Evolutionary conservation across 2,888 invertebrate genomes (phyloP).

Genomic region (Sinohyriopsis cumingii): DNA sequence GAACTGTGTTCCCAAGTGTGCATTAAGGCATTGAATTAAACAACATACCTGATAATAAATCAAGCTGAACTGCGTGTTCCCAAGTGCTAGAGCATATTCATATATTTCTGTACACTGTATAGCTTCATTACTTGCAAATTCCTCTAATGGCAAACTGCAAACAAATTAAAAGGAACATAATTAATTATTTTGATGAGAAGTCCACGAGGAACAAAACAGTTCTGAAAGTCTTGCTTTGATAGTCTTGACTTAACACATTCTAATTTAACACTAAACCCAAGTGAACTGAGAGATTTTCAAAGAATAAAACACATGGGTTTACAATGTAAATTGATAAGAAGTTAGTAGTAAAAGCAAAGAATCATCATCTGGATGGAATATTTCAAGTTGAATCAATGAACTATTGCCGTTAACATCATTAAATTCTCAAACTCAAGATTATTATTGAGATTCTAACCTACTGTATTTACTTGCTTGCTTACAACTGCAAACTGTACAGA

Average conservation of each 20-base stretch:
- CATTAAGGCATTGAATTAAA: neutral
- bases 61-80: conserved; percentile 82
- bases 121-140: conserved; percentile 85
- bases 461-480: too few relatives aligned
- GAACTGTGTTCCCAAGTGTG: conserved; percentile 79
- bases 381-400: too few relatives aligned
- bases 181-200: neutral
- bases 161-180: neutral
- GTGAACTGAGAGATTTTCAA: neutral
- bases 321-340: too few relatives aligned
- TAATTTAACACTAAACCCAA: neutral
- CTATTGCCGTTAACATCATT: too few relatives aligned
- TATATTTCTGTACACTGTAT: conserved; percentile 96
- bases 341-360: too few relatives aligned
- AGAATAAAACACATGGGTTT: neutral
- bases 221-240: too few relatives aligned
- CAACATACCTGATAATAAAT: conserved; percentile 81
- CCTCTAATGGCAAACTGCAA: conserved; percentile 56
- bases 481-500: too few relatives aligned
- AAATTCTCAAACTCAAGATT: too few relatives aligned
- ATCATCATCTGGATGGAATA: too few relatives aligned
- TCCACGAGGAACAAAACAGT: too few relatives aligned
- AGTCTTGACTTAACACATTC: neutral
- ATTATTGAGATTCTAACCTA: too few relatives aligned
- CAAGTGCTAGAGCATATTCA: conserved; percentile 91